A percentile compares a stretch with the other conserved stretches of the same genome.
phyloP scores from a whole-genome alignment of 2,888 invertebrate genomes.

The Tetanocera ferruginea region DNA sequence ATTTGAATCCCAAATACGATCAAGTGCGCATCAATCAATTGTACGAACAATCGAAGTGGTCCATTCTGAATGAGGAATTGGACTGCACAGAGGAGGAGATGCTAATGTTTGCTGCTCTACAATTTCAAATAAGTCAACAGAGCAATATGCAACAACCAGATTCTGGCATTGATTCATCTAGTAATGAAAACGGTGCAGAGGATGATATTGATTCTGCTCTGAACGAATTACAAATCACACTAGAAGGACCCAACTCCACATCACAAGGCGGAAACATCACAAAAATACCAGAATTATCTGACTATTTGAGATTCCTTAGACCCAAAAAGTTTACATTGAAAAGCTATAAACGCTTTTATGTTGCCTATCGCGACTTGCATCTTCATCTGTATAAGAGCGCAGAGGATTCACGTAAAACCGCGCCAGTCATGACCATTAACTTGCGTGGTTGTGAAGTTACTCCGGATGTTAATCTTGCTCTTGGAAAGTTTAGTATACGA shows the following conservation, averaged over 20 bases:
- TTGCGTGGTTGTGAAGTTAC: constrained; percentile 96
- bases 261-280: constrained; percentile 85
- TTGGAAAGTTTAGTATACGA: constrained; percentile 93
- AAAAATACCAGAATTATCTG: constrained; percentile 93
- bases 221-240: constrained; percentile 90
- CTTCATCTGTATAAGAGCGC: constrained; percentile 86
- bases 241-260: constrained; percentile 82
- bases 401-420: constrained; percentile 80
- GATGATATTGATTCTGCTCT: constrained; percentile 97
- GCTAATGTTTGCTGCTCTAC: constrained; percentile 95
- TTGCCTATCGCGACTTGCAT: constrained; percentile 93
- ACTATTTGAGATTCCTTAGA: constrained; percentile 92
- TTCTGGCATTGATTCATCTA: constrained; percentile 58
- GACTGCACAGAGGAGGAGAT: constrained; percentile 99
- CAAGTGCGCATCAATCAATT: constrained; percentile 96
- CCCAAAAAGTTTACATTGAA: constrained; percentile 96
- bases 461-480: constrained; percentile 94
- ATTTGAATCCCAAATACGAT: constrained; percentile 96
- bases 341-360: constrained; percentile 95
- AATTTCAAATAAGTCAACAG: constrained; percentile 93
- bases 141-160: constrained; percentile 64
- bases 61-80: constrained; percentile 95
- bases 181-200: constrained; percentile 73
- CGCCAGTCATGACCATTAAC: constrained; percentile 82
- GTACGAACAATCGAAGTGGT: constrained; percentile 99